Conservation (phyloP, 2,888 invertebrate genomes). For the Fragum whitleyi region DNA sequence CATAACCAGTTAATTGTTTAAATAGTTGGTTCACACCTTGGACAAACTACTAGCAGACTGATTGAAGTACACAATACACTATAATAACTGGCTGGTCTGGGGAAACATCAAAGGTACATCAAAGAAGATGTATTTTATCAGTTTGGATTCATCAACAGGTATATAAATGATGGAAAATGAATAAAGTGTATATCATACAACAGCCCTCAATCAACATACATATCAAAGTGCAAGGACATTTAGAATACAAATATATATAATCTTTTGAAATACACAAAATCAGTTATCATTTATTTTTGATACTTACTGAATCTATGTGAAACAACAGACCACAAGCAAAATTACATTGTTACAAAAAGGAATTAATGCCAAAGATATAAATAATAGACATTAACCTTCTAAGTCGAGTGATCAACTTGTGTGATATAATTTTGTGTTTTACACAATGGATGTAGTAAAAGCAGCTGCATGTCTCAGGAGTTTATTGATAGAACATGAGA, state of each 20-base stretch:
- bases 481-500: conserved; percentile 35
- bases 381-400: too few species aligned
- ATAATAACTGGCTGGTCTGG: neutral
- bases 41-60: neutral
- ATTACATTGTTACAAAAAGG: too few species aligned
- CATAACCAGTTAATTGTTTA: neutral
- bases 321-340: too few species aligned
- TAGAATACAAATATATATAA: neutral
- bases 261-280: too few species aligned
- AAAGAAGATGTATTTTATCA: conserved; percentile 7
- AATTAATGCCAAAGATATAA: too few species aligned
- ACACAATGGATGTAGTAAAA: conserved; percentile 25
- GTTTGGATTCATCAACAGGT: neutral
- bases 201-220: conserved; percentile 12
- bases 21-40: conserved; percentile 10
- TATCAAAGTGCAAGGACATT: neutral
- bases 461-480: conserved; percentile 24
- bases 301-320: too few species aligned
- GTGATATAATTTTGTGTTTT: too few species aligned
- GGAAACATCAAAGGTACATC: conserved; percentile 19
- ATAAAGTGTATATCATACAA: conserved; percentile 23
- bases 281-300: too few species aligned
- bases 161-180: neutral
- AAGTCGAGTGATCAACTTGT: too few species aligned
- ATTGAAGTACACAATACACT: conserved; percentile 6